These are phyloP conservation scores for Aphelinus certus DNA, from an alignment of 1,140 invertebrate genomes.

Conservation along the genomic window DNA sequence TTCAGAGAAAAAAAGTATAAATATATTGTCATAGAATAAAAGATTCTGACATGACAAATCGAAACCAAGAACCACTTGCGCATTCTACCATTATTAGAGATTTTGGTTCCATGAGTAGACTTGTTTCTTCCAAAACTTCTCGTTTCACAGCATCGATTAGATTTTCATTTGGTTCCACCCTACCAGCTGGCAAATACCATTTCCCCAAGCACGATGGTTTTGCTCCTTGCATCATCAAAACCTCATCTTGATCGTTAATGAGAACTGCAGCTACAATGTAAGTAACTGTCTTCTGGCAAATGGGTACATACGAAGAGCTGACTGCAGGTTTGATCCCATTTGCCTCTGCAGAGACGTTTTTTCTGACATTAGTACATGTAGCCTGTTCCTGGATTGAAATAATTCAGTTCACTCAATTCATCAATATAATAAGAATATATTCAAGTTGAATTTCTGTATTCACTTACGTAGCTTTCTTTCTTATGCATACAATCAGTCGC, in stretches of 20 bases:
- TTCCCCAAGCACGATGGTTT: no score
- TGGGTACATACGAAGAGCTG: slow-evolving; percentile 52
- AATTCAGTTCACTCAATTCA: no score
- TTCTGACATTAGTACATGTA: slow-evolving; percentile 21
- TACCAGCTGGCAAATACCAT: slow-evolving; percentile 1
- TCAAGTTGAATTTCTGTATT: no score
- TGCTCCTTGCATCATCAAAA: no score
- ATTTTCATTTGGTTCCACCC: background rate
- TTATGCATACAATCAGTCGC: no score
- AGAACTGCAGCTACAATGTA: no score
- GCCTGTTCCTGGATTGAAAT: slow-evolving; percentile 36
- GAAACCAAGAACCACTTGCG: slow-evolving; percentile 13
- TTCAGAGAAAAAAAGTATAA: background rate
- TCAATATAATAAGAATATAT: no score
- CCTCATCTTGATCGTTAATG: no score
- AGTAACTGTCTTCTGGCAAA: slow-evolving; percentile 36
- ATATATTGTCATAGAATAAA: no score
- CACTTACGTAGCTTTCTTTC: no score
- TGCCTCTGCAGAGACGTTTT: no score
- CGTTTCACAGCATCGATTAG: background rate
- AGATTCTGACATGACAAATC: slow-evolving; percentile 50
- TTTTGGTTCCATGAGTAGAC: background rate
- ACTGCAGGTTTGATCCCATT: no score
- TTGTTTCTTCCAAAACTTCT: background rate
- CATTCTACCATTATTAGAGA: slow-evolving; percentile 26